phyloP scores from a whole-genome alignment of 1,140 invertebrate genomes.

The Trichomalopsis sarcophagae region DNA sequence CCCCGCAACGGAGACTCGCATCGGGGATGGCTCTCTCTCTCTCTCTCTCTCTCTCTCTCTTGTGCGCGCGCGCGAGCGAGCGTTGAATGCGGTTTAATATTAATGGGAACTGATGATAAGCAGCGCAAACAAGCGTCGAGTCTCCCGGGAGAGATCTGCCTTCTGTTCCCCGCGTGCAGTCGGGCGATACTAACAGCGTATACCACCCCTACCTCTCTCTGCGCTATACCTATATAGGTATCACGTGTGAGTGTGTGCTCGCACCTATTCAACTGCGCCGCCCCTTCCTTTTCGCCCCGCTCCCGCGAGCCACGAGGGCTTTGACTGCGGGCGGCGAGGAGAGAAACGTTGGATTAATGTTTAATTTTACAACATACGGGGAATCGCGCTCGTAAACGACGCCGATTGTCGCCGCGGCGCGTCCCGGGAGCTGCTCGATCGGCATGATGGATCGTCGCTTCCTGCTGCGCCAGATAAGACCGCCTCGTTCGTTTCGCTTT shows the following conservation, averaged over 20 bases:
- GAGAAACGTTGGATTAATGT: constrained; percentile 22
- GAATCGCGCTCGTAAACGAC: constrained; percentile 5
- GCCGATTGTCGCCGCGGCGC: background rate
- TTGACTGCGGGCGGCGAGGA: background rate
- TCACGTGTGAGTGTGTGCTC: too few relatives aligned
- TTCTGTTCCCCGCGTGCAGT: constrained; percentile 73
- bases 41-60: too few relatives aligned
- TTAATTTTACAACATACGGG: constrained; percentile 29
- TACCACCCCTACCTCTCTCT: constrained; percentile 15
- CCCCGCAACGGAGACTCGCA: background rate
- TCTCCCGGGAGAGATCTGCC: constrained; percentile 73
- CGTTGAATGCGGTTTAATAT: constrained; percentile 76
- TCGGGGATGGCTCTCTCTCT: background rate
- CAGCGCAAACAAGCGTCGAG: constrained; percentile 73
- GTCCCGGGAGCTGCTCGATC: background rate
- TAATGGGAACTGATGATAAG: constrained; percentile 76
- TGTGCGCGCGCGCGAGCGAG: constrained; percentile 52
- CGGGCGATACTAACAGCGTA: constrained; percentile 65
- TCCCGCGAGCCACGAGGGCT: background rate
- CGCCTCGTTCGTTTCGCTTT: too few relatives aligned
- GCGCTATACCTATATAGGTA: constrained; percentile 4
- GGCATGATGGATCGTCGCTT: background rate
- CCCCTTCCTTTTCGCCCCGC: background rate
- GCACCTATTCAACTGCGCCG: background rate
- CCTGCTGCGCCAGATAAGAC: too few relatives aligned